phyloP scores from a whole-genome alignment of 2,797 vertebrate species.

The Arctocebus calabarensis region DNA sequence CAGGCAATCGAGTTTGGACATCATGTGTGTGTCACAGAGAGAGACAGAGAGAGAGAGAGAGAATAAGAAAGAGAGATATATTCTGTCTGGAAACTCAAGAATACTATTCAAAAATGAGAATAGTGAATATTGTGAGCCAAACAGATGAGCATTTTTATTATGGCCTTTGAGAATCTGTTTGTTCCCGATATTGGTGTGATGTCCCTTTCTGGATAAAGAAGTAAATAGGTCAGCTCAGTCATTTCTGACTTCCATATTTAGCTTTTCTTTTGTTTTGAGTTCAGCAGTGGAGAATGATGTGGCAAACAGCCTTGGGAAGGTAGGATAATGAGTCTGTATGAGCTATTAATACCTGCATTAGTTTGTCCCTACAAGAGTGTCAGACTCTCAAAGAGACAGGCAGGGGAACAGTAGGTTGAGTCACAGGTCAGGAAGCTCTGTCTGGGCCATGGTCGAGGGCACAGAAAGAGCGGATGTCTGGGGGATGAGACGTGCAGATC shows the following conservation, averaged over 20 bases:
- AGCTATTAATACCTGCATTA: neutral
- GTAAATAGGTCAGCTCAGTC: conserved; percentile 50
- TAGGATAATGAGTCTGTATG: neutral
- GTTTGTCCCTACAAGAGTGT: neutral
- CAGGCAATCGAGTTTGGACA: neutral
- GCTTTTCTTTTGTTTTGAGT: conserved; percentile 49
- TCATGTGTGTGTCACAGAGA: neutral
- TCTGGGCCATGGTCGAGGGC: neutral
- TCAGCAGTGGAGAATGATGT: neutral
- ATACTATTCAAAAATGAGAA: conserved; percentile 4
- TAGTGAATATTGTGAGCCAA: conserved; percentile 47
- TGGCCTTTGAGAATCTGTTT: conserved; percentile 64
- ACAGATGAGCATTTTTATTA: conserved; percentile 61
- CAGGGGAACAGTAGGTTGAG: neutral
- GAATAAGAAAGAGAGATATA: neutral
- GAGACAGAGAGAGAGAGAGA: too few species aligned
- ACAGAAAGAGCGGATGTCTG: neutral
- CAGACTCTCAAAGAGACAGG: neutral
- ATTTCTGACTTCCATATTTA: conserved; percentile 30
- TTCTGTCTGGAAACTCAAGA: conserved; percentile 26
- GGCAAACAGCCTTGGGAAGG: neutral
- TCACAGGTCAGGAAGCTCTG: neutral
- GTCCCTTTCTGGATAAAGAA: conserved; percentile 49
- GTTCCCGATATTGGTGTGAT: conserved; percentile 26
- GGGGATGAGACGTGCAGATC: too few species aligned